Evolutionary conservation across 2,113 vertebrate species (phyloP).

Genomic region (Orycteropus afer): DNA sequence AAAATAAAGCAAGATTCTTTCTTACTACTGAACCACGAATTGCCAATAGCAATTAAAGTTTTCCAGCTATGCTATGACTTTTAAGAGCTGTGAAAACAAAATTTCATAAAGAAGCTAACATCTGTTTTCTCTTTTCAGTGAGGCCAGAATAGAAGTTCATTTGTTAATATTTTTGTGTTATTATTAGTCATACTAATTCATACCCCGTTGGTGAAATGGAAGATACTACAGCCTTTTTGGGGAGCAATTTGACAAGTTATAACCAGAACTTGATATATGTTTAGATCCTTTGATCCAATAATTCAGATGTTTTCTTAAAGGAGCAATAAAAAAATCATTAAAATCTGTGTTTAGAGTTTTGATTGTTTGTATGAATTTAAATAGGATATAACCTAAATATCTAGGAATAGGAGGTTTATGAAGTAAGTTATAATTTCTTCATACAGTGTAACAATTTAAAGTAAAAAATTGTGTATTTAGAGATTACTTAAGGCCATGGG

Average conservation of each 20-base stretch:
- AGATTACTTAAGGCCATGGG: background rate
- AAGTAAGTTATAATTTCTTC: background rate
- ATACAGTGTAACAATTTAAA: background rate
- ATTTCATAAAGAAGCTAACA: background rate
- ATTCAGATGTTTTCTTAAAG: background rate
- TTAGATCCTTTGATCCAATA: background rate
- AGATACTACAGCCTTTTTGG: background rate
- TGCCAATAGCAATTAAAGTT: background rate
- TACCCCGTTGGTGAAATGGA: background rate
- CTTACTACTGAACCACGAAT: background rate
- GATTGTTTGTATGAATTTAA: background rate
- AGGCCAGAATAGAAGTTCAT: background rate
- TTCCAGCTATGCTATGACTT: background rate
- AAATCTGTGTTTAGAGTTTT: background rate
- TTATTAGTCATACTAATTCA: background rate
- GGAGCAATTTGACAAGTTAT: background rate
- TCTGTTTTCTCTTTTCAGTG: constrained; percentile 15
- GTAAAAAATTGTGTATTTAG: background rate
- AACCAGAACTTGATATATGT: background rate
- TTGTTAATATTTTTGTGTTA: background rate
- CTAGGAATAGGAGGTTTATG: background rate
- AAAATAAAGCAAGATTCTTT: background rate
- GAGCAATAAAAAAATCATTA: constrained; percentile 3
- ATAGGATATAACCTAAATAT: background rate
- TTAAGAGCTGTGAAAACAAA: constrained; percentile 2